Evolutionary conservation across 2,113 vertebrate genomes (phyloP), one percentile per base, ranked within the genome.

Genomic region (Cynoglossus semilaevis): DNA sequence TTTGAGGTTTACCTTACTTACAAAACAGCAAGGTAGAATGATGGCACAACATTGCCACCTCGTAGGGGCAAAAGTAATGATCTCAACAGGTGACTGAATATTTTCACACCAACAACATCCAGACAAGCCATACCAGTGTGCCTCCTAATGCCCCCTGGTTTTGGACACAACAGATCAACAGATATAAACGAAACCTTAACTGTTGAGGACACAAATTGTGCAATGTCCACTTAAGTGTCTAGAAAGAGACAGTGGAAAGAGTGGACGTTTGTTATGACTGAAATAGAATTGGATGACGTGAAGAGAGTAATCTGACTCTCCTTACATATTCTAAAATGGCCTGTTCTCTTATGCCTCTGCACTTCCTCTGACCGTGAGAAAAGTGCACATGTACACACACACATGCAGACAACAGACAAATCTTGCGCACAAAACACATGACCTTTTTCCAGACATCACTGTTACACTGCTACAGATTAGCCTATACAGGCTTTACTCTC

Each of bases 281-380:
- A 69, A 58, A 69, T 42, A 73, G 58, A 70, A 22, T 58, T 51
- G n/a, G 42, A 59, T 67, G 35, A 70, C 18, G 65, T 47, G 22
- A 14, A 43, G 38, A 18, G 37, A 69, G 47, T 34, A 51, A 70
- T 54, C 67, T 4, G 29, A 65, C 18, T 57, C 76, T 55, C 77
- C 74, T 77, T 69, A 81, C 70, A 69, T 75, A 85, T 75, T 77
- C 80, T 76, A 80, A 58, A 52, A 77, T 59, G 68, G 77, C 65
- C 63, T 46, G 73, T 80, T 79, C 64, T 59, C 46, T 37, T 56
- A 82, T 78, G 78, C 85, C 79, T 85, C 84, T 80, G 65, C 76
- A 82, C 76, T 88, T 85, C 82, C 85, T 87, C 67, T 73, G 76
- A 76, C 72, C 64, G 67, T 85, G 84, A 88, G 79, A 88, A 87